A percentile compares a stretch with the other conserved stretches of the same genome.
phyloP scores from a whole-genome alignment of 2,888 invertebrate species.

The Ditula angustiorana region DNA sequence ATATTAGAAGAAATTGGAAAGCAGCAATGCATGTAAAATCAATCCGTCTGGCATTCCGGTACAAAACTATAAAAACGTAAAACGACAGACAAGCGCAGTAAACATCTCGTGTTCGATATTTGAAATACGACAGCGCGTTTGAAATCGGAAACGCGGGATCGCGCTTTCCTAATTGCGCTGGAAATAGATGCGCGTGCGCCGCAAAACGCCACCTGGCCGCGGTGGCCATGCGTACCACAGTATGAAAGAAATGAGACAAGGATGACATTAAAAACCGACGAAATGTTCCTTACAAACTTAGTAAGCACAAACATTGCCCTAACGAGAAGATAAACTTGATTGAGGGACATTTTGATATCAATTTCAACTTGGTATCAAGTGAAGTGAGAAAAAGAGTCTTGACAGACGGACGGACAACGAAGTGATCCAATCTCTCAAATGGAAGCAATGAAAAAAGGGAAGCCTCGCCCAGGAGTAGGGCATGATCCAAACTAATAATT shows the following conservation, averaged over 20 bases:
- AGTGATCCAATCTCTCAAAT: too few species aligned
- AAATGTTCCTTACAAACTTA: neutral
- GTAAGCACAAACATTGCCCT: too few species aligned
- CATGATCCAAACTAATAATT: too few species aligned
- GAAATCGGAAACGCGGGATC: constrained; percentile 66
- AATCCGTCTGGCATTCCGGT: constrained; percentile 19
- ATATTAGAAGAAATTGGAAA: neutral
- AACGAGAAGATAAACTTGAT: too few species aligned
- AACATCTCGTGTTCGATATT: constrained; percentile 31
- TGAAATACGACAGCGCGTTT: constrained; percentile 53
- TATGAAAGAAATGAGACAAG: neutral
- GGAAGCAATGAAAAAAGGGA: too few species aligned
- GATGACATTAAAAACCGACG: neutral
- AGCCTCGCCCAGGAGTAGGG: too few species aligned
- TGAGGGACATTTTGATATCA: too few species aligned
- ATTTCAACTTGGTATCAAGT: too few species aligned
- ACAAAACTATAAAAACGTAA: constrained; percentile 31
- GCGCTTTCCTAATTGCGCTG: constrained; percentile 75
- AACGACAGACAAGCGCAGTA: constrained; percentile 20
- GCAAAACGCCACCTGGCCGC: constrained; percentile 62
- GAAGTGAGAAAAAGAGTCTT: too few species aligned
- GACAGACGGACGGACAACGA: too few species aligned
- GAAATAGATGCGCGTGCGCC: constrained; percentile 67
- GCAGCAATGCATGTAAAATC: neutral
- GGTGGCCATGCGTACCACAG: constrained; percentile 42